Evolutionary conservation across 2,797 vertebrate genomes (phyloP).

Genomic region (Argyrosomus regius): DNA sequence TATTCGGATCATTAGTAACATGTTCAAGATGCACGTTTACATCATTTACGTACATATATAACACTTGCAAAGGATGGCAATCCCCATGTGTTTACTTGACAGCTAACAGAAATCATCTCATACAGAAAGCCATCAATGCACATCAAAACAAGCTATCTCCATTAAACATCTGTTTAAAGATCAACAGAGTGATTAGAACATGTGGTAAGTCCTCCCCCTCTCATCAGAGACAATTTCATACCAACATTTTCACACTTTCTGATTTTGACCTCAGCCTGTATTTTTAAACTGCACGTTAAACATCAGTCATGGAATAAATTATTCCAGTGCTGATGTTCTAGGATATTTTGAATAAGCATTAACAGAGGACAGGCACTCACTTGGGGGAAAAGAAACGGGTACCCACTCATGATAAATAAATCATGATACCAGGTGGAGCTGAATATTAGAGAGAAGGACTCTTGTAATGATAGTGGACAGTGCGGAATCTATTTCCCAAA

Average conservation of each 20-base stretch:
- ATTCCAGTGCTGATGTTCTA: constrained; percentile 34
- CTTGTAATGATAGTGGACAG: constrained; percentile 57
- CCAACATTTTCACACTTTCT: constrained; percentile 39
- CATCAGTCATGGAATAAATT: constrained; percentile 11
- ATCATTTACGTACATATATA: background rate
- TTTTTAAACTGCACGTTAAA: constrained; percentile 26
- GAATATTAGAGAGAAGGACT: constrained; percentile 52
- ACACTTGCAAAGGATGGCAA: constrained; percentile 34
- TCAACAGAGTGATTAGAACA: constrained; percentile 45
- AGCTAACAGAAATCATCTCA: constrained; percentile 39
- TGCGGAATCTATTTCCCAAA: constrained; percentile 72
- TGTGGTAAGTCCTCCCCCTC: constrained; percentile 36
- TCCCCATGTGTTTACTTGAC: constrained; percentile 42
- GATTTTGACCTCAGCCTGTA: constrained; percentile 45
- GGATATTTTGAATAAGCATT: constrained; percentile 53
- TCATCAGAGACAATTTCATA: constrained; percentile 45
- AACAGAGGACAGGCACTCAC: constrained; percentile 36
- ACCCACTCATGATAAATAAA: constrained; percentile 56
- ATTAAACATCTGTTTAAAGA: constrained; percentile 70
- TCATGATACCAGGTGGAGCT: constrained; percentile 56
- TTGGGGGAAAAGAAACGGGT: constrained; percentile 25
- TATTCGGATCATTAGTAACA: constrained; percentile 41
- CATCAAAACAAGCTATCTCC: constrained; percentile 52
- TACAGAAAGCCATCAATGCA: constrained; percentile 44
- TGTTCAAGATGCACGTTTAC: constrained; percentile 41